Percentiles rank a stretch among this genome's conserved stretches.
phyloP scores from a whole-genome alignment of 2,113 vertebrate genomes.

The Corapipo altera region DNA sequence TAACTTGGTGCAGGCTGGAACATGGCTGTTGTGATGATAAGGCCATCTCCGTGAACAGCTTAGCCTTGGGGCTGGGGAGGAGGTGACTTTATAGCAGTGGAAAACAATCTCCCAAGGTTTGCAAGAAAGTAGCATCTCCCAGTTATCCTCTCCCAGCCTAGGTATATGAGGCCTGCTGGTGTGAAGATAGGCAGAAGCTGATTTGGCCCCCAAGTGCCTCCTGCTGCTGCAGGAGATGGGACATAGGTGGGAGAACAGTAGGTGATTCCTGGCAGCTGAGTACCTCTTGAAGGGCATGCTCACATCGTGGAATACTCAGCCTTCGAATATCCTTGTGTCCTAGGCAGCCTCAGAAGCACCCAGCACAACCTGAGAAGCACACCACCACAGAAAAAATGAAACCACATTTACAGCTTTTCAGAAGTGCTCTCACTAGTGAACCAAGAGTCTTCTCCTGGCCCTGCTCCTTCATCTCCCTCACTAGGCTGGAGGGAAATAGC shows the following conservation, averaged over 20 bases:
- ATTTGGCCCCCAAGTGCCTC: rapidly evolving
- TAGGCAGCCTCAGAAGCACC: neutral
- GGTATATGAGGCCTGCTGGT: neutral
- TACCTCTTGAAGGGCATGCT: neutral
- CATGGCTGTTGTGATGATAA: rapidly evolving
- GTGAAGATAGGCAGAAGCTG: neutral
- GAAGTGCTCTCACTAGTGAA: neutral
- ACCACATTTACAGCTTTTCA: neutral
- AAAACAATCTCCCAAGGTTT: neutral
- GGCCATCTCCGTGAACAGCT: neutral
- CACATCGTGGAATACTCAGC: neutral
- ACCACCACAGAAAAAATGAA: neutral
- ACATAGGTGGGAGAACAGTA: neutral
- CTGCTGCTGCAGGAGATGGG: neutral
- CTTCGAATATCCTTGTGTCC: neutral
- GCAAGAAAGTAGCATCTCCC: neutral
- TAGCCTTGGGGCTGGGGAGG: neutral
- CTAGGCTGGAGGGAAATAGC: neutral
- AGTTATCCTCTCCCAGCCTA: neutral
- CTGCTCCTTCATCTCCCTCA: neutral
- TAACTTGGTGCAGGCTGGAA: neutral
- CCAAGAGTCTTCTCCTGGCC: neutral
- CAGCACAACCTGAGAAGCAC: neutral
- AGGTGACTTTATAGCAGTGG: neutral
- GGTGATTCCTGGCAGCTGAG: neutral